phyloP scores from a whole-genome alignment of 64 coral and sea anemone genomes.

The Montipora capricornis region DNA sequence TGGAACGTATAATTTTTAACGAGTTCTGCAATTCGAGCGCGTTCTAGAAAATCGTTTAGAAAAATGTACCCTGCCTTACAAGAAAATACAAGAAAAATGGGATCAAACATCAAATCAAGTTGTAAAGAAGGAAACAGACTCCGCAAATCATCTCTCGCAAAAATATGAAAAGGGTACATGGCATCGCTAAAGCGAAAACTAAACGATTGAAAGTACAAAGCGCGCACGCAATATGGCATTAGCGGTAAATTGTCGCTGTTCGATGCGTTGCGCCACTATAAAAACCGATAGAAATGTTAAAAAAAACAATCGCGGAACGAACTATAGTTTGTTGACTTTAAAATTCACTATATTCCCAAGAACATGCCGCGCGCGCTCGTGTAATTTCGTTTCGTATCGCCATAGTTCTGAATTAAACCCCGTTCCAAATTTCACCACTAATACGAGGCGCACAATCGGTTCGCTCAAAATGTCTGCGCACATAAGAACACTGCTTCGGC shows the following conservation, averaged over 20 bases:
- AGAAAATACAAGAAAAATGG: neutral
- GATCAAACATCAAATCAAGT: neutral
- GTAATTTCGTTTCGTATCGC: neutral
- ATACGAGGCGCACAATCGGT: neutral
- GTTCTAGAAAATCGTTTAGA: neutral
- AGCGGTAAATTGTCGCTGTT: neutral
- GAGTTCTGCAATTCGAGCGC: neutral
- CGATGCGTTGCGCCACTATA: neutral
- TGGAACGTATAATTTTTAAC: neutral
- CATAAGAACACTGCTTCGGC: neutral
- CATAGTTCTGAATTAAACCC: neutral
- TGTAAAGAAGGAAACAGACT: neutral
- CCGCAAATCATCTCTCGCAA: neutral
- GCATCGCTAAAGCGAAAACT: too few species aligned
- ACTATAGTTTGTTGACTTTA: neutral
- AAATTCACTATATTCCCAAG: neutral
- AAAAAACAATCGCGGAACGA: neutral
- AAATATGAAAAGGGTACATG: neutral
- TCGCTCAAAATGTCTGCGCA: slow-evolving; percentile 20
- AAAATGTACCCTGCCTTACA: neutral
- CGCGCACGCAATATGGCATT: slow-evolving; percentile 30
- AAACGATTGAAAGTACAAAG: neutral
- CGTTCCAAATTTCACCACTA: neutral
- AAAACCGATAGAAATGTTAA: neutral
- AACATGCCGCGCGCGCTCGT: neutral